Conservation (phyloP, 2,888 invertebrate species). For the Drosophila rellima region DNA sequence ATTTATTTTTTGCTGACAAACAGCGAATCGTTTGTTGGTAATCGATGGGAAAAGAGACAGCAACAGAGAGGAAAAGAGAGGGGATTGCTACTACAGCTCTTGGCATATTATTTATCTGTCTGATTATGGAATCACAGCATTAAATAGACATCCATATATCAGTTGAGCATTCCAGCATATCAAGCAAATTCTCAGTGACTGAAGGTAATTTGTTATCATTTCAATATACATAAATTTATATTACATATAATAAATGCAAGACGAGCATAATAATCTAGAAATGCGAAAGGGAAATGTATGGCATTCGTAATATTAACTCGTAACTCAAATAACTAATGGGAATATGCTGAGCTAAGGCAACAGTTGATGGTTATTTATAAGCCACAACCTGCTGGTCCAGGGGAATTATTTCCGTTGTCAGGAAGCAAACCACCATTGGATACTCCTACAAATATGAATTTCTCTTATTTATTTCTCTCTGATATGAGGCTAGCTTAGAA, state of each 20-base stretch:
- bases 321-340: conserved; percentile 32
- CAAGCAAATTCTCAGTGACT: conserved; percentile 49
- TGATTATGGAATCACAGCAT: conserved; percentile 57
- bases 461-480: conserved; percentile 28
- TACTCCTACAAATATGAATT: conserved; percentile 24
- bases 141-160: conserved; percentile 55
- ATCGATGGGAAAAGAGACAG: conserved; percentile 60
- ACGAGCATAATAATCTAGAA: conserved; percentile 41
- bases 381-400: conserved; percentile 39
- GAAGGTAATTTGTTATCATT: conserved; percentile 73
- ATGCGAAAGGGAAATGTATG: conserved; percentile 44
- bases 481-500: conserved; percentile 9
- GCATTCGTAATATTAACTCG: conserved; percentile 27
- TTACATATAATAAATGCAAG: conserved; percentile 48
- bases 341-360: conserved; percentile 32
- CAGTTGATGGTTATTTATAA: conserved; percentile 62
- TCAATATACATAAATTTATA: conserved; percentile 38
- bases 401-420: conserved; percentile 16
- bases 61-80: not conserved
- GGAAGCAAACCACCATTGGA: conserved; percentile 34
- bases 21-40: conserved; percentile 67
- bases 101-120: conserved; percentile 57
- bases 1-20: conserved; percentile 81
- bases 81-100: conserved; percentile 21
- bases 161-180: conserved; percentile 56